These are phyloP conservation scores for Sebastes nivosus DNA, from an alignment of 2,797 vertebrate species.

Conservation along the genomic window DNA sequence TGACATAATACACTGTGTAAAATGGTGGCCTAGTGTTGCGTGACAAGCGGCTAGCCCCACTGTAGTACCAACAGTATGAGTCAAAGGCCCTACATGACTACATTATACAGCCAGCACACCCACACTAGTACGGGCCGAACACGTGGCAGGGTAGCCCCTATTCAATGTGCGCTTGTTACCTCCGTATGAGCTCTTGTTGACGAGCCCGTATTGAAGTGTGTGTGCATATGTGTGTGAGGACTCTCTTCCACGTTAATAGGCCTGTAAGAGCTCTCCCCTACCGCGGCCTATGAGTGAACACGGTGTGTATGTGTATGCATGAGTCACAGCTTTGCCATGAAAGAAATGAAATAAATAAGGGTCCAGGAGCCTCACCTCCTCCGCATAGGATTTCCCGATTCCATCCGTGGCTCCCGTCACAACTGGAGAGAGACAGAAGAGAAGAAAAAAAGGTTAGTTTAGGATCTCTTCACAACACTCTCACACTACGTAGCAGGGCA, in stretches of 20 bases:
- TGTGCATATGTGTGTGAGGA: neutral
- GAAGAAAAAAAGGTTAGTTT: slow-evolving; percentile 18
- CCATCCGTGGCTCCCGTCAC: slow-evolving; percentile 97
- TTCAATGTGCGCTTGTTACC: slow-evolving; percentile 28
- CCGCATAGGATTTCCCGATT: slow-evolving; percentile 96
- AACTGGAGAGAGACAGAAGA: slow-evolving; percentile 81
- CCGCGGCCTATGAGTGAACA: slow-evolving; percentile 61
- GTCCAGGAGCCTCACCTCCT: slow-evolving; percentile 88
- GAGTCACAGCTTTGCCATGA: slow-evolving; percentile 74
- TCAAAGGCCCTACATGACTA: slow-evolving; percentile 30
- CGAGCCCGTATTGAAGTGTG: slow-evolving; percentile 8
- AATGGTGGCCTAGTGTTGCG: neutral
- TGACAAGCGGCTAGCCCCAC: neutral
- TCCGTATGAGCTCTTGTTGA: neutral
- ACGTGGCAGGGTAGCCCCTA: slow-evolving; percentile 39
- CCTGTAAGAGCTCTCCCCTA: slow-evolving; percentile 61
- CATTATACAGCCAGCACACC: slow-evolving; percentile 6
- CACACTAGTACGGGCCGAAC: slow-evolving; percentile 2
- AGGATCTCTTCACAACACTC: neutral
- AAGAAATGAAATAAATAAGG: slow-evolving; percentile 66
- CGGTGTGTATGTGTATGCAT: slow-evolving; percentile 29
- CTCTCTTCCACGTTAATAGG: slow-evolving; percentile 35
- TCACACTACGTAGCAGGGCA: neutral
- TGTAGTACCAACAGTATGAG: slow-evolving; percentile 20
- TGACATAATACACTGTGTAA: neutral